Percentiles rank a stretch among this genome's conserved stretches.
These are phyloP conservation scores for Empis stercorea DNA, from an alignment of 2,888 invertebrate genomes.

Conservation along the genomic window DNA sequence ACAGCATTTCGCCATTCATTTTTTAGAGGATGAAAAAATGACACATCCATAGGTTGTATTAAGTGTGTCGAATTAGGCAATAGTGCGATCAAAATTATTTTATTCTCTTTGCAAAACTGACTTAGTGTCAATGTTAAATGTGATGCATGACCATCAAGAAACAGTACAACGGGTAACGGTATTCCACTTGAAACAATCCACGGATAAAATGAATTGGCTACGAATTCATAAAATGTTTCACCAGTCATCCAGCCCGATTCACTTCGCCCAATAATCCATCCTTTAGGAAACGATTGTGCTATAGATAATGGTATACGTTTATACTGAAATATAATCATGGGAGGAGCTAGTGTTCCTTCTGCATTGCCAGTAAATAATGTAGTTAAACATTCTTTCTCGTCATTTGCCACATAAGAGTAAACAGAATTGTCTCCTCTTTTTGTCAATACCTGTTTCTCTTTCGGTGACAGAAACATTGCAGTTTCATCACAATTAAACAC, in stretches of 20 bases:
- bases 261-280: no score
- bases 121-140: constrained; percentile 27
- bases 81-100: constrained; percentile 25
- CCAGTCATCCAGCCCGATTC: no score
- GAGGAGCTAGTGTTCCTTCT: no score
- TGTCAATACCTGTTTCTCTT: background rate
- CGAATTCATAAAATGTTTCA: no score
- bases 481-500: constrained; percentile 2
- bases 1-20: constrained; percentile 20
- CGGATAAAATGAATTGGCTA: no score
- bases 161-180: constrained; percentile 28
- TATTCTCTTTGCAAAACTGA: constrained; percentile 27
- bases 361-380: background rate
- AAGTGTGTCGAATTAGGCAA: constrained; percentile 30
- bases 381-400: background rate
- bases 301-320: no score
- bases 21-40: constrained; percentile 26
- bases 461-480: background rate
- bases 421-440: background rate
- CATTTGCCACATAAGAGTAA: background rate
- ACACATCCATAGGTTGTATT: constrained; percentile 29
- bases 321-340: no score
- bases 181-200: no score
- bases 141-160: constrained; percentile 30
- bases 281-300: no score